Conservation (phyloP, 2,888 invertebrate species). For the Podabrus alpinus region DNA sequence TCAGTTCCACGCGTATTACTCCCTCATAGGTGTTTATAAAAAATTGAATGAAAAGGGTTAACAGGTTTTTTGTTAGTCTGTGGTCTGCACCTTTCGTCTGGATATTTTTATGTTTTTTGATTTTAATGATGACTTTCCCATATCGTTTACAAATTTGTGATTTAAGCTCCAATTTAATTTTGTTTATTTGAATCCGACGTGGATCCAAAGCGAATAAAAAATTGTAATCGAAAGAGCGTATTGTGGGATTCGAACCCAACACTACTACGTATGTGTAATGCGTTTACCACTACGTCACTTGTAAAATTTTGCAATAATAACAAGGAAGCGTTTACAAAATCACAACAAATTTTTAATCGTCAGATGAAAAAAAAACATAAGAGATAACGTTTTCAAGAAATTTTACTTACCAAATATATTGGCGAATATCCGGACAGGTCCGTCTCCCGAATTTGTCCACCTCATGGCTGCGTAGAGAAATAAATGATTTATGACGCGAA, state of each 20-base stretch:
- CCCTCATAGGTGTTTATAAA: not conserved
- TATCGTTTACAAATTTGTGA: not conserved
- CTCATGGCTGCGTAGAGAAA: no score
- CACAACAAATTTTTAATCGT: not conserved
- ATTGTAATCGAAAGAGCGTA: no score
- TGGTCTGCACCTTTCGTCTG: not conserved
- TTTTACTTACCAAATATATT: not conserved
- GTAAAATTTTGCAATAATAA: not conserved
- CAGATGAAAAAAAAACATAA: not conserved
- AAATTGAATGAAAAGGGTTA: not conserved
- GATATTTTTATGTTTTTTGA: not conserved
- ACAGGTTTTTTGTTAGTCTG: not conserved
- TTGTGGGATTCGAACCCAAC: not conserved
- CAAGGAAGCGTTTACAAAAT: not conserved
- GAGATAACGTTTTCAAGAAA: not conserved
- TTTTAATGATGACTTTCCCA: not conserved
- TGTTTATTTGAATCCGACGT: no score
- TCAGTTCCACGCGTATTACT: conserved; percentile 12
- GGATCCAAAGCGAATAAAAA: no score
- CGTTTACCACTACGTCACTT: not conserved
- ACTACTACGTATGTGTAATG: no score
- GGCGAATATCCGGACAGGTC: not conserved
- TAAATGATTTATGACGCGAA: no score
- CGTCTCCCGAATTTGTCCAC: not conserved
- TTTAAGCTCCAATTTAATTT: not conserved